These are phyloP conservation scores for Enteromius mattozi DNA, from an alignment of 2,797 vertebrate species.

Conservation along the genomic window DNA sequence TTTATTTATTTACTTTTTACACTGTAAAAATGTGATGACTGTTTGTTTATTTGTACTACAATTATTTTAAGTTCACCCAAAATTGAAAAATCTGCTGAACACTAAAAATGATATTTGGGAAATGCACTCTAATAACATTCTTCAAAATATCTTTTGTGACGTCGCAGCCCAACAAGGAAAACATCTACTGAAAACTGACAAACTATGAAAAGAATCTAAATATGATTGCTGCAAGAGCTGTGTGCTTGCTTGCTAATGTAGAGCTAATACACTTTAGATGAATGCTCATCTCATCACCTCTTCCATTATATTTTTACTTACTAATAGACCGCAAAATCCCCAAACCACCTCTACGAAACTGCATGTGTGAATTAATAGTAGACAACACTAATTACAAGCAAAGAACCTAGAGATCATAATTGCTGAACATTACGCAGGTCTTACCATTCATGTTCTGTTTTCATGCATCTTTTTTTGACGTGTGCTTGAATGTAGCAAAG, in stretches of 20 bases:
- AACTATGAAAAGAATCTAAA: background rate
- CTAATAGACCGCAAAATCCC: background rate
- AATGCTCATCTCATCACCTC: conserved; percentile 4
- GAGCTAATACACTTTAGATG: conserved; percentile 13
- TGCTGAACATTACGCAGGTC: background rate
- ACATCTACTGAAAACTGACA: no score
- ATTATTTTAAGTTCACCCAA: background rate
- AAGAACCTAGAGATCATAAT: background rate
- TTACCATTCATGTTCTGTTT: conserved; percentile 8
- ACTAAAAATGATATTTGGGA: background rate
- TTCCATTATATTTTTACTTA: conserved; percentile 6
- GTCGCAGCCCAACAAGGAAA: no score
- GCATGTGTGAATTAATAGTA: conserved; percentile 13
- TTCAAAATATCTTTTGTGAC: no score
- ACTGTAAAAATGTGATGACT: background rate
- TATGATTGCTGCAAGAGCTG: background rate
- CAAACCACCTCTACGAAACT: background rate
- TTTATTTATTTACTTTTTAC: background rate
- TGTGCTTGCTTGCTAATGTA: conserved; percentile 24
- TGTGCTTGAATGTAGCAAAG: conserved; percentile 14
- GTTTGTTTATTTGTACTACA: background rate
- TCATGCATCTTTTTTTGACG: conserved; percentile 2
- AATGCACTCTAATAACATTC: no score
- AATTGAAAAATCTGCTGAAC: background rate
- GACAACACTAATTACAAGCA: conserved; percentile 8